Conservation (phyloP, 2,113 vertebrate genomes). For the Brevimyrus niger region DNA sequence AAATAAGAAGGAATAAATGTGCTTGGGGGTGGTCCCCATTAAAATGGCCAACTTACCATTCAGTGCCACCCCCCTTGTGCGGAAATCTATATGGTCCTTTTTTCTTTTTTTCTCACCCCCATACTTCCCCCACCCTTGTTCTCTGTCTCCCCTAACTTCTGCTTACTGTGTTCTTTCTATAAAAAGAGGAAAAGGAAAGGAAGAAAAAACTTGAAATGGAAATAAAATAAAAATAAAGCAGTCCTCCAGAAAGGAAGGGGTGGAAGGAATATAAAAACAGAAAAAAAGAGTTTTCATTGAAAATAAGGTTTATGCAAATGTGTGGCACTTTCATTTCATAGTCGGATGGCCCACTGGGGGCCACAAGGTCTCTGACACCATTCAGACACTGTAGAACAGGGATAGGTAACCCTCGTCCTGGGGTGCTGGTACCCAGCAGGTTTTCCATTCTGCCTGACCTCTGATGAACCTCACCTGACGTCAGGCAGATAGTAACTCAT, state of each 20-base stretch:
- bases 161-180: too few relatives aligned
- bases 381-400: neutral
- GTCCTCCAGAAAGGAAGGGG: too few relatives aligned
- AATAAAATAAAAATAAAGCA: too few relatives aligned
- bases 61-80: too few relatives aligned
- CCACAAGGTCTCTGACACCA: neutral
- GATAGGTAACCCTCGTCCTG: neutral
- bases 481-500: neutral
- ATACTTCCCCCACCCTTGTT: too few relatives aligned
- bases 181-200: too few relatives aligned
- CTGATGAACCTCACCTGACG: neutral
- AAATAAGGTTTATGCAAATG: neutral
- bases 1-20: neutral
- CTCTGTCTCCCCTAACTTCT: too few relatives aligned
- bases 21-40: neutral
- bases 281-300: neutral
- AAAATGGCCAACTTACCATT: neutral
- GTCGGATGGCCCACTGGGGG: neutral
- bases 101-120: too few relatives aligned
- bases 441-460: neutral
- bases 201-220: too few relatives aligned
- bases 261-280: too few relatives aligned
- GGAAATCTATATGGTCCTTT: too few relatives aligned
- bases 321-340: neutral
- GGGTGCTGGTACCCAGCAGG: neutral